Base-by-base conservation (phyloP, 1,140 invertebrate genomes). In the Zaprionus lachaisei region DNA sequence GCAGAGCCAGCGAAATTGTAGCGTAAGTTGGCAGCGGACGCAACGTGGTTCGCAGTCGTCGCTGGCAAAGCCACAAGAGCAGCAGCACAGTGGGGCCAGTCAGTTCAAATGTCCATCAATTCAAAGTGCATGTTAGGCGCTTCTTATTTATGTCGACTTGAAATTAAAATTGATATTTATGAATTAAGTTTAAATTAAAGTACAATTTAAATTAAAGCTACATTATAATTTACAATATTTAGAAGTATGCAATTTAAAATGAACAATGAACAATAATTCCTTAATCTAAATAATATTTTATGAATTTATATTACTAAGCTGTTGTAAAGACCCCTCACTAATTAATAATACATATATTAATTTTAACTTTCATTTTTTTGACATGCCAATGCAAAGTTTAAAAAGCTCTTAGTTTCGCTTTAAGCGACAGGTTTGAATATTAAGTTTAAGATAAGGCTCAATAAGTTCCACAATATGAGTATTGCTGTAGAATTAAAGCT, bases 1-100 rank as follows among this genome's bases (percentile, higher is more conserved):
- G 78, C 83, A 75, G 77, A 80, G 83, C 80, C 80, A 86, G 79
- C 83, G 63, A 86, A 86, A 86, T 86, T 86, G 83, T 86, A 85
- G 83, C 83, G 83, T 76, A 85, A 72, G 81, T 83, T 83, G 77
- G 79, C 72, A 70, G 72, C 67, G 61, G 79, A 51, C 65, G 38
- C 69, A 77, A 67, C 74, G 63, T 67, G 74, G 70, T 77, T 67
- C 58, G 63, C 63, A 56, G 69, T 67, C 63, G 37, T 57, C 26
- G 56, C 24, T 47, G 65, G 41, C 71, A 68, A 38, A 61, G 64
- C 58, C 34, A 54, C 63, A 67, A 47, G 14, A 73, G 26, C 66
- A 38, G 69, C 75, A 77, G 80, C 83, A 86, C 83, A 87, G 83
- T 86, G 82, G 64, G 37, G 26, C 78, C 24, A 79, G 9, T 11